Base-by-base conservation (phyloP, 1,140 invertebrate species). In the Drosophila kepulauana region DNA sequence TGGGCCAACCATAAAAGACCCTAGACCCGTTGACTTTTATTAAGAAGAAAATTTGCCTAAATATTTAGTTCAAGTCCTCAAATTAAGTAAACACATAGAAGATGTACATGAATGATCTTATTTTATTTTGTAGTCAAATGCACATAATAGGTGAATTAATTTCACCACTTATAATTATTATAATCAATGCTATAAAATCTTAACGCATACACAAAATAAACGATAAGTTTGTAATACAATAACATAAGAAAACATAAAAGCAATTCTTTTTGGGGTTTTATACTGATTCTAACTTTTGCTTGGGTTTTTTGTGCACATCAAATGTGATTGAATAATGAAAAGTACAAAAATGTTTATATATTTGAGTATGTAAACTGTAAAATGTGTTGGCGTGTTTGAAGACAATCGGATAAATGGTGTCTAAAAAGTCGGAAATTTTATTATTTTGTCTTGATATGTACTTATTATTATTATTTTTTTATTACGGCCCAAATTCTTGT, bases 61-160 rank as follows among this genome's bases (percentile, higher is more conserved):
- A 25, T 25, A 25, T 3, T 25, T 25, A 25, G 20, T 25, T 0
- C 20, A 25, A 8, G 46, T 38, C 35, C 35, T 25, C 35, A 38
- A 33, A 16, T 13, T 38, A 49, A 28, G 38, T 11, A 70, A 30
- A 58, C 41, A 69, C 35, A 54, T 16, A 15, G 10, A 41, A 33
- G 11, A 46, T 41, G 5, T 74, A 62, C 71, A 74, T 58, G 57
- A 74, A 74, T 69, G 58, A 56, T 74, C 71, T 74, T 62, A 74
- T 46, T 56, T 74, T 69, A 69, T 61, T 74, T 68, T 74, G 49
- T 74, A 62, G 57, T 62, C 49, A 69, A 69, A 69, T 74, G 65
- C 71, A 74, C 67, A 74, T 61, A 62, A 43, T 69, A 54, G 65
- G 71, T 69, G 66, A 74, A 74, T 74, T 52, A 74, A 69, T 57